A percentile compares a stretch with the other conserved stretches of the same genome.
Evolutionary conservation across 2,113 vertebrate species (phyloP).

Genomic region (Ctenomys sociabilis): DNA sequence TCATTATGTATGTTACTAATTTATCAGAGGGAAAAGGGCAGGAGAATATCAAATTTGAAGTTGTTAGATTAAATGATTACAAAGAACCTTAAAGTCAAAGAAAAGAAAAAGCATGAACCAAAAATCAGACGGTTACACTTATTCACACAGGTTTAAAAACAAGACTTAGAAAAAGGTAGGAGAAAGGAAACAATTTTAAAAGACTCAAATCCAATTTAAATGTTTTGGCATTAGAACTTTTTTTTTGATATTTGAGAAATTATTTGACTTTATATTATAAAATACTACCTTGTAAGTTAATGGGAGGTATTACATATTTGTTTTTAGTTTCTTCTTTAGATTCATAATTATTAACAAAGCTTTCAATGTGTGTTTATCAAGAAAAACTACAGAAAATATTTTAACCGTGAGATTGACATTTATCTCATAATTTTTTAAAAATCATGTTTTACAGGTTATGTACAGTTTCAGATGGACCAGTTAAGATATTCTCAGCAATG

Average conservation of each 20-base stretch:
- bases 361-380: background rate
- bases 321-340: background rate
- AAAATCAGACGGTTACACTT: background rate
- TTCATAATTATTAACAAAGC: background rate
- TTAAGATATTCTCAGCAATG: background rate
- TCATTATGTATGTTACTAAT: background rate
- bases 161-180: background rate
- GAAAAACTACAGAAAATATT: background rate
- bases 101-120: background rate
- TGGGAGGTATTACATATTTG: background rate
- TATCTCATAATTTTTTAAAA: background rate
- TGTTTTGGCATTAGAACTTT: background rate
- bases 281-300: background rate
- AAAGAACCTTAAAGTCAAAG: background rate
- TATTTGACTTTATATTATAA: background rate
- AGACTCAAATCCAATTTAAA: background rate
- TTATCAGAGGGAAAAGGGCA: background rate
- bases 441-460: background rate
- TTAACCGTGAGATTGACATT: background rate
- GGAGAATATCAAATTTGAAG: background rate
- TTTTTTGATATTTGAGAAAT: background rate
- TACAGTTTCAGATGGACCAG: slow-evolving; percentile 7
- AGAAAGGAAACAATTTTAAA: background rate
- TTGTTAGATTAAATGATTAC: background rate
- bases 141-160: background rate